Base-by-base conservation (phyloP, 2,797 vertebrate genomes). In the Accipiter minullus region DNA sequence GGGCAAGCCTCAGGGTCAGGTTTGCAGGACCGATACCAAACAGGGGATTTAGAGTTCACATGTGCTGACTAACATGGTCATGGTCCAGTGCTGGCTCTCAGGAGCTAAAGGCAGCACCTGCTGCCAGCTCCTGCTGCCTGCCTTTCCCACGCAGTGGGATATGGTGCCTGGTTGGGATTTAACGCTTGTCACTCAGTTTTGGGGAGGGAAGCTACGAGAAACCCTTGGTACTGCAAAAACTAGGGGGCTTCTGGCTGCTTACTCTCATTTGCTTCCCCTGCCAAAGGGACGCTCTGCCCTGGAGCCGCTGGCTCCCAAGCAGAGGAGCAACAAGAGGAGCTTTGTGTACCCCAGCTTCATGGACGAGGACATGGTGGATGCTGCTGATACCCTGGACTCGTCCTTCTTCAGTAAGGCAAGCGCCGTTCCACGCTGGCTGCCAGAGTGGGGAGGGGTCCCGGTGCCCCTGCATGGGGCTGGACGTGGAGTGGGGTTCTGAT, bases 331-430 rank as follows among this genome's bases (percentile, higher is more conserved):
- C 73, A 99, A 99, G 76, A 98, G 98, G 93, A 99, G 99, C 97
- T 99, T 99, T 27, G 85, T 97, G 52, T 98, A 98, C 87, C 98
- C 98, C 94, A 99, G 99, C 98, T 99, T 98, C 98, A 95, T 99
- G 98, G 99, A 99, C 0, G 99, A 99, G 42, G 99, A 99, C 55
- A 98, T 96, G 1, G 98, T 98, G 31, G 99, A 99, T 23, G 99
- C 98, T 9, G 98, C 98, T 0, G 99, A 99, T 92, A 98, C 98
- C 3, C 98, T 99, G 2, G 98, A 99, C 96, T 99, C 98, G 0
- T 98, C 99, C 8, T 99, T 99, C 97, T 99, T 99, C 97, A 99
- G 99, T 98, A 99, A 99, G 99, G 99, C 98, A 98, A 98, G 99
- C 32, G 26, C 89, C 6, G 58, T 97, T 97, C 86, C 90, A 60